Evolutionary conservation across 2,888 invertebrate species (phyloP).

Genomic region (Limnephilus rhombicus): DNA sequence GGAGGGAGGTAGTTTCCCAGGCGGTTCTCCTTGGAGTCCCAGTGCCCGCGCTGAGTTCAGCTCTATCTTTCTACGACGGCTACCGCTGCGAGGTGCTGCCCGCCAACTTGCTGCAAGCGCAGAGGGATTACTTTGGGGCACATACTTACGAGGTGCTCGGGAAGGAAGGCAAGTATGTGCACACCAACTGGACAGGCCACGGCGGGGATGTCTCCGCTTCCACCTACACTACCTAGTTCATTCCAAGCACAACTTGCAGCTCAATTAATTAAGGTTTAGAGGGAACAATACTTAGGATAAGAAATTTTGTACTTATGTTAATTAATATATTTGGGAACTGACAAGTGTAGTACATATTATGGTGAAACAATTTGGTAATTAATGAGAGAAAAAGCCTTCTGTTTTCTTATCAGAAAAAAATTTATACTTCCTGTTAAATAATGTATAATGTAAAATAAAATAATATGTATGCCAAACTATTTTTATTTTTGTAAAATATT

Average conservation of each 20-base stretch:
- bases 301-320: background rate
- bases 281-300: background rate
- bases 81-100: constrained; percentile 92
- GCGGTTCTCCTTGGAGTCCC: constrained; percentile 91
- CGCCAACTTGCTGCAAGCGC: constrained; percentile 97
- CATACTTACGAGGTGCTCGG: constrained; percentile 96
- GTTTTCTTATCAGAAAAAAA: background rate
- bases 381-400: too few species aligned
- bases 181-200: constrained; percentile 99
- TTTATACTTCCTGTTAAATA: background rate
- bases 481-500: background rate
- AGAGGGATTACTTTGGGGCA: constrained; percentile 98
- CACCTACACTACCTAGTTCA: constrained; percentile 80
- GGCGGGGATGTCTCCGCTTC: constrained; percentile 97
- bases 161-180: constrained; percentile 92
- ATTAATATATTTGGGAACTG: background rate
- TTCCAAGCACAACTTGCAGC: background rate
- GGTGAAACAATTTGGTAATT: too few species aligned
- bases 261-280: constrained; percentile 10
- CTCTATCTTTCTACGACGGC: constrained; percentile 98
- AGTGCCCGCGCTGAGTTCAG: constrained; percentile 94
- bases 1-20: constrained; percentile 89
- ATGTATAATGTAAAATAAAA: background rate
- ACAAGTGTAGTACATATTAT: background rate
- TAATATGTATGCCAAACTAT: background rate